A percentile compares a stretch with the other conserved stretches of the same genome.
Evolutionary conservation across 1,140 invertebrate genomes (phyloP).

Genomic region (Bradynema listronoti): DNA sequence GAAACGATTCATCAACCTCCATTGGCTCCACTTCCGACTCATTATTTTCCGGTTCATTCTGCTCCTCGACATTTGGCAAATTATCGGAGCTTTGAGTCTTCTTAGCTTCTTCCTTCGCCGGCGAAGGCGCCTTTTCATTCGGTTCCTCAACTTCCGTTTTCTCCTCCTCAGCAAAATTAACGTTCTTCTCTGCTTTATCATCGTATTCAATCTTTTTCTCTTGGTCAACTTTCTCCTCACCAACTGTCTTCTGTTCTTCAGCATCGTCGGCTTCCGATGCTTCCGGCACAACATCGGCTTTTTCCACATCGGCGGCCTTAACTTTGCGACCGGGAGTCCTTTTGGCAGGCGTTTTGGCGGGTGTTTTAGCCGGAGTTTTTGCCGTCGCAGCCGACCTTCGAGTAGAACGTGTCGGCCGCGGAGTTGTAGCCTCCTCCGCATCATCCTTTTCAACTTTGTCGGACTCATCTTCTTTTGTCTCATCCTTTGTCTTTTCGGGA

Average conservation of each 20-base stretch:
- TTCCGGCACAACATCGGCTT: no score
- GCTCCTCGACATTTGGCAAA: conserved; percentile 8
- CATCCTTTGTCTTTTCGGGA: no score
- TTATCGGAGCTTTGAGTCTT: conserved; percentile 8
- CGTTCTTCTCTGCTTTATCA: neutral
- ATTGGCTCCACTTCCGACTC: conserved; percentile 7
- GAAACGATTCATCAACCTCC: conserved; percentile 1
- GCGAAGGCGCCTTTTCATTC: no score
- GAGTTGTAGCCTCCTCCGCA: no score
- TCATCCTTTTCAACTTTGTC: no score
- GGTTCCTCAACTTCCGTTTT: conserved; percentile 18
- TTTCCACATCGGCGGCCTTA: no score
- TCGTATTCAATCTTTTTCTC: neutral
- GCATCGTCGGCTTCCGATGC: no score
- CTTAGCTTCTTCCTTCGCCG: neutral
- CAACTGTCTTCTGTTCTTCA: no score
- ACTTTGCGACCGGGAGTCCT: no score
- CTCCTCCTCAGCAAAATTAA: conserved; percentile 20
- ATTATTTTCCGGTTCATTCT: conserved; percentile 12
- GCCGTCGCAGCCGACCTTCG: no score
- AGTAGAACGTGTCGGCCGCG: no score
- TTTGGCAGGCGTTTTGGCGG: conserved; percentile 1
- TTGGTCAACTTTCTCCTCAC: neutral
- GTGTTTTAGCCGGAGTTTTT: neutral
- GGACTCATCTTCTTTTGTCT: no score